Conservation (phyloP, 2,113 vertebrate genomes). For the Hepsetus odoe region DNA sequence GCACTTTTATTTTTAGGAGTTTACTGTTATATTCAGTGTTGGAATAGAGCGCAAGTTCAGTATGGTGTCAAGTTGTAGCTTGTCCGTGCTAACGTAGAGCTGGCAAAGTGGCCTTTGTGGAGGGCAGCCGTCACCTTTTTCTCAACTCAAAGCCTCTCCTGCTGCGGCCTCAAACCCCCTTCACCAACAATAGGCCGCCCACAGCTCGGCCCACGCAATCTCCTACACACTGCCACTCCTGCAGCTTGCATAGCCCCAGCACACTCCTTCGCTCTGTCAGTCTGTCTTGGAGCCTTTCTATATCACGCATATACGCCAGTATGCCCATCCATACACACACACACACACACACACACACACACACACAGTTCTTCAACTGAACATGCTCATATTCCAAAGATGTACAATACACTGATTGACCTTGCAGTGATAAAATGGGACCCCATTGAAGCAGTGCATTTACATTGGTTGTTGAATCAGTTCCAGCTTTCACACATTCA, state of each 20-base stretch:
- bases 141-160: background rate
- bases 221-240: slow-evolving; percentile 5
- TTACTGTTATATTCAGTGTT: background rate
- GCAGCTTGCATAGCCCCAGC: background rate
- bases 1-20: background rate
- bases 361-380: slow-evolving; percentile 10
- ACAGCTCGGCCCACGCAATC: slow-evolving; percentile 2
- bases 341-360: slow-evolving; percentile 17
- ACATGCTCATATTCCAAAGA: background rate
- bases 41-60: background rate
- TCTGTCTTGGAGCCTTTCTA: background rate
- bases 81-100: background rate
- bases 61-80: background rate
- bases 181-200: slow-evolving; percentile 14
- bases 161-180: background rate
- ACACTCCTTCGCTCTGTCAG: slow-evolving; percentile 3
- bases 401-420: background rate
- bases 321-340: background rate
- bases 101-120: background rate
- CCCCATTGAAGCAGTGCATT: too few relatives aligned
- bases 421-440: background rate
- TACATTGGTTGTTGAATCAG: background rate
- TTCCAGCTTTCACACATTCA: background rate
- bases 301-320: background rate
- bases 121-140: slow-evolving; percentile 1